These are phyloP conservation scores for Anniella stebbinsi DNA, from an alignment of 2,797 vertebrate species.

Conservation along the genomic window DNA sequence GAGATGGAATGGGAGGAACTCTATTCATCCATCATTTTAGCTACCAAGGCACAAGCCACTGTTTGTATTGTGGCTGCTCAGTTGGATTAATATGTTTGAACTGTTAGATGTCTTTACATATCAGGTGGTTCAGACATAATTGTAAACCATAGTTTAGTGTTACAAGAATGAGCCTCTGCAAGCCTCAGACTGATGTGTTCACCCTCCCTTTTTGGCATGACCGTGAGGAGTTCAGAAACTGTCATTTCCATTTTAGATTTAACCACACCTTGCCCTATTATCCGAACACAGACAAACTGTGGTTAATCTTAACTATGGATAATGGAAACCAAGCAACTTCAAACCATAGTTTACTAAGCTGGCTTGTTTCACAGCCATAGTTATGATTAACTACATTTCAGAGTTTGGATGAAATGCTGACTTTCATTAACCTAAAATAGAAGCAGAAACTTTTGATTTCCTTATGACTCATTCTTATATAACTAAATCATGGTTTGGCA, in stretches of 20 bases:
- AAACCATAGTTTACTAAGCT: not conserved
- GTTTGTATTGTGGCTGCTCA: not conserved
- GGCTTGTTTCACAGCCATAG: not conserved
- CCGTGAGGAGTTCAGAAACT: not conserved
- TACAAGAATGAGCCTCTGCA: not conserved
- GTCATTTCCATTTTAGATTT: not conserved
- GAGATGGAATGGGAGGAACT: not conserved
- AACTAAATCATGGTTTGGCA: not conserved
- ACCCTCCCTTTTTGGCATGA: not conserved
- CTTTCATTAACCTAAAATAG: too few relatives aligned
- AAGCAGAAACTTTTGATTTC: not conserved
- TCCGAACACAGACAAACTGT: not conserved
- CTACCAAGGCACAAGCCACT: not conserved
- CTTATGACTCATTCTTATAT: not conserved
- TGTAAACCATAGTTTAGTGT: not conserved
- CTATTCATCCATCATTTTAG: not conserved
- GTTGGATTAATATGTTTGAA: not conserved
- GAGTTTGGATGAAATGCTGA: too few relatives aligned
- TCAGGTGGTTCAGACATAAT: not conserved
- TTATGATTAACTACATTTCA: not conserved
- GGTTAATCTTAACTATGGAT: not conserved
- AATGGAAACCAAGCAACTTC: not conserved
- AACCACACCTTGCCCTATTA: not conserved
- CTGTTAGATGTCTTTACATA: not conserved
- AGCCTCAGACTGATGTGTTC: not conserved